Evolutionary conservation across 2,113 vertebrate species (phyloP), one percentile per base, ranked within the genome.

Genomic region (Chloebia gouldiae): DNA sequence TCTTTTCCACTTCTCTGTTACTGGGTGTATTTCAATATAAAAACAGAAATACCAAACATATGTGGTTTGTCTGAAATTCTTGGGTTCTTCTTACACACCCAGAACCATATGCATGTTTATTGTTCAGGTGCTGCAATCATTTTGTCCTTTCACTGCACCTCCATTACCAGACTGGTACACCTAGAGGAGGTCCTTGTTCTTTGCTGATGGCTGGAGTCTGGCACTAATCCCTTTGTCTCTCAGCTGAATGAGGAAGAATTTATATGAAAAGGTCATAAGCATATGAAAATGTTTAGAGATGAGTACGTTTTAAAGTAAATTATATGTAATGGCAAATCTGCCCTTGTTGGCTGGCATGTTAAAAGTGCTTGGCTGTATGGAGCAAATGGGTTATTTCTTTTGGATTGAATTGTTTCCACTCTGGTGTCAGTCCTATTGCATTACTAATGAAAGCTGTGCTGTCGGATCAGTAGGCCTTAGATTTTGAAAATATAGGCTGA

Each of bases 301-400:
- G 86, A 94, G 72, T 27, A 87, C 83, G 35, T 88, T 92, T 81
- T 94, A 95, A 96, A 95, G 87, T 92, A 96, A 97, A 96, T 8
- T 1, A 80, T 66, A 73, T 70, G 71, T 94, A 87, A 89, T 88
- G 80, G 82, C 88, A 96, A 95, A 92, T 79, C 66, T 96, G 39
- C 59, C 88, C 40, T 56, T 86, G 47, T 80, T 96, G 81, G 79
- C 84, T 90, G 81, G 72, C 76, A 73, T 15, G 9, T 75, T 92
- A 54, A 54, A 91, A 78, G 54, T 40, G 14, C 63, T 93, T 91
- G 88, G 81, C 82, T 90, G 39, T 61, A 60, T 56, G 84, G 89
- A 92, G 37, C 15, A 78, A 85, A 57, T 40, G 25, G 13, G 7
- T 37, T 91, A 68, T 81, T 95, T 88, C 71, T 91, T 91, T 83